phyloP scores from a whole-genome alignment of 2,888 invertebrate species.

The Lithophane leautieri region DNA sequence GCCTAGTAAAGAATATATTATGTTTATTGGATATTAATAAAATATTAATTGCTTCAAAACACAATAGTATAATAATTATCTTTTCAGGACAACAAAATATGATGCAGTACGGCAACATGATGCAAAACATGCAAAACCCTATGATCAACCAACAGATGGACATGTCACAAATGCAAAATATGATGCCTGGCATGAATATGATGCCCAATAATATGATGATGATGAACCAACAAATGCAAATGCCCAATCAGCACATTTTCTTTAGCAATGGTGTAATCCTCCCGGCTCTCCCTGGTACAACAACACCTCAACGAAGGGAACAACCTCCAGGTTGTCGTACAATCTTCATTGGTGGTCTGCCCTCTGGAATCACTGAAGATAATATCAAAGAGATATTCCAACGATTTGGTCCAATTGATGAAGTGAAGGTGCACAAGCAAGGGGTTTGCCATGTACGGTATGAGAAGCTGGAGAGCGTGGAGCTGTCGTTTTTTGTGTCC shows the following conservation, averaged over 20 bases:
- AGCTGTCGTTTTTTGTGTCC: conserved; percentile 95
- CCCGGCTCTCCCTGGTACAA: conserved; percentile 95
- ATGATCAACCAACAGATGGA: conserved; percentile 72
- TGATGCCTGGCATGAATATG: conserved; percentile 66
- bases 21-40: too few relatives aligned
- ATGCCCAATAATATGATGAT: conserved; percentile 87
- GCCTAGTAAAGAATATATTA: neutral
- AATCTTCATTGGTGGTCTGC: conserved; percentile 97
- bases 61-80: conserved; percentile 16
- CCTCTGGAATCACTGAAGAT: conserved; percentile 95
- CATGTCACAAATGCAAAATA: conserved; percentile 66
- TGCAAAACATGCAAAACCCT: conserved; percentile 58
- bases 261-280: conserved; percentile 95
- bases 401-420: conserved; percentile 89
- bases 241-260: conserved; percentile 75
- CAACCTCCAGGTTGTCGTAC: conserved; percentile 97
- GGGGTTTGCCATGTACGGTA: conserved; percentile 98
- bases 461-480: conserved; percentile 94
- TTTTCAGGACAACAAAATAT: conserved; percentile 66
- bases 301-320: conserved; percentile 95
- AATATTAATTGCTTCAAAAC: neutral
- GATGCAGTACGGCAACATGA: conserved; percentile 71
- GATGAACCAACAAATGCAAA: conserved; percentile 75
- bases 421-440: conserved; percentile 94
- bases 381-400: conserved; percentile 96